Evolutionary conservation across 2,797 vertebrate species (phyloP), one percentile per base, ranked within the genome.

Genomic region (Lerista edwardsae): DNA sequence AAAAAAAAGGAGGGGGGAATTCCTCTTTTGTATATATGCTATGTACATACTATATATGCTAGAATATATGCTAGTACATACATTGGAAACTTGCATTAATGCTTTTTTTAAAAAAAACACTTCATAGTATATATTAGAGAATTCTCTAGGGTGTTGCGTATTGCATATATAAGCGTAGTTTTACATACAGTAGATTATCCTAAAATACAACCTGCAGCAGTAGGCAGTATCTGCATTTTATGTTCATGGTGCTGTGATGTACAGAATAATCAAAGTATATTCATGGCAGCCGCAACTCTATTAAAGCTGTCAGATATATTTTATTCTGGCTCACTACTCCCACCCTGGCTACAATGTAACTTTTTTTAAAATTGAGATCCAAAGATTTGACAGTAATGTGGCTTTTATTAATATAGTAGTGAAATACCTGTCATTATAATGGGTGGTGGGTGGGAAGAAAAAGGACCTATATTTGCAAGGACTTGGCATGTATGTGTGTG

Each of bases 161-260:
- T 79, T 78, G n/a, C 75, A 44, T 27, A 31, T 2, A 69, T 7
- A 55, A 83, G 11, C 27, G n/a, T 11, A 44, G 9, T 72, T 39
- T 61, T 80, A 71, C 1, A 2, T 75, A 15, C 5, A 31, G 34
- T 15, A 72, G 4, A 82, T 77, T 79, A 81, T 51, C 31, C 77
- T 90, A 85, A 92, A 89, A 92, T 79, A 85, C 74, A 90, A 86
- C 57, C 2, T 74, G 82, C 59, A 89, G 64, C 51, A 87, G 74
- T 55, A 83, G 57, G 59, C 9, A 62, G 14, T 73, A 65, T 64
- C 44, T 44, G 29, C 44, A 65, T 91, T 89, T 85, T 91, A 72
- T 79, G 83, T 88, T 84, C 55, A 77, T 61, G 44, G 27, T 62
- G 51, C 62, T 73, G 57, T 81, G 78, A 9, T 36, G 36, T 69